These are phyloP conservation scores for Podotricha telesiphe DNA, from an alignment of 2,888 invertebrate species.

Conservation along the genomic window DNA sequence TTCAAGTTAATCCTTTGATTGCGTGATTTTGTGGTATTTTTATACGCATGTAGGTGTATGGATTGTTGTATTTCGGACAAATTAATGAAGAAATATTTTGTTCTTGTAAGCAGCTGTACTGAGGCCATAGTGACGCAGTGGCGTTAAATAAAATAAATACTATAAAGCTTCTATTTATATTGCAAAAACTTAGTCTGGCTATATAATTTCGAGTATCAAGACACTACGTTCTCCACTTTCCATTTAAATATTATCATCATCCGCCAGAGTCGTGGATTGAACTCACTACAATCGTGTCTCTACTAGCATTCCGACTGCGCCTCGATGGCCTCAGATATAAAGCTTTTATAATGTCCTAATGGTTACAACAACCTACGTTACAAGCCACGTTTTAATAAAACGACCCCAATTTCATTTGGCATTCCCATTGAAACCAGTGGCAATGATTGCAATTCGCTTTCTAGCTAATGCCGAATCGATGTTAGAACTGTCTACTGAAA, in stretches of 20 bases:
- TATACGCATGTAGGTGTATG: constrained; percentile 1
- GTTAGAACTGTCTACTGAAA: background rate
- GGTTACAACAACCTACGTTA: too few species aligned
- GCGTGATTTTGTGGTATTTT: constrained; percentile 14
- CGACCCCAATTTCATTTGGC: constrained; percentile 20
- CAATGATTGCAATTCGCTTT: constrained; percentile 19
- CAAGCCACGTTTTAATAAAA: too few species aligned
- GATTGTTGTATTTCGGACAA: background rate
- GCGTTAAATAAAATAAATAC: too few species aligned
- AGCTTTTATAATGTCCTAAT: background rate
- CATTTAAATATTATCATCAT: too few species aligned
- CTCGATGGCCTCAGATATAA: background rate
- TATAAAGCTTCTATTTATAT: too few species aligned
- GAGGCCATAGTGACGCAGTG: too few species aligned
- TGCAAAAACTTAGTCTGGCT: too few species aligned
- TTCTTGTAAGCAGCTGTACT: background rate
- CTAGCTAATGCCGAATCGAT: constrained; percentile 27
- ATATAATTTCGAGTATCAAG: too few species aligned
- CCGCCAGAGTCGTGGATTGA: too few species aligned
- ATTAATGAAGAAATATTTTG: background rate
- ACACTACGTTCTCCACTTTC: too few species aligned
- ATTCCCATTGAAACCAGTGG: constrained; percentile 19
- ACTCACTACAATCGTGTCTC: too few species aligned
- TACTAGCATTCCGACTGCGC: too few species aligned
- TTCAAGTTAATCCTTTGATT: background rate